Base-by-base conservation (phyloP, 2,113 vertebrate species). In the Dipodomys stephensi region DNA sequence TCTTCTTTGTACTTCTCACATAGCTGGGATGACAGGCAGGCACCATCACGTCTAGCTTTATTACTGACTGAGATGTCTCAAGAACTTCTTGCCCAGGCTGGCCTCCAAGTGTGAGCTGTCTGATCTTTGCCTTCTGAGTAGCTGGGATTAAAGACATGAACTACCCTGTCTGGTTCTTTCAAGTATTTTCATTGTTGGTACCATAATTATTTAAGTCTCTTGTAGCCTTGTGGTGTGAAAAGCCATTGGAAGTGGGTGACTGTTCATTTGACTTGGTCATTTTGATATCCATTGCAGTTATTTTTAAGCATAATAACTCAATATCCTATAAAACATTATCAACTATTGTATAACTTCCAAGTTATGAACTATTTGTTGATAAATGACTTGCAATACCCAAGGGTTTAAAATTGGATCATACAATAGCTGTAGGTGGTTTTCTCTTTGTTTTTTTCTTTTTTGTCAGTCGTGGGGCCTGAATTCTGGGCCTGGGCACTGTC, bases 351-450 rank as follows among this genome's bases (percentile, higher is more conserved):
- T 60, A 90, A 87, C 30, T 91, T 94, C 9, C 74, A 87, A 25
- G 67, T 94, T 83, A 81, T 88, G 82, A 91, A 62, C 69, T 96
- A 35, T 76, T 90, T 86, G 71, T 80, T 91, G 77, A 94, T 74
- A 95, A 91, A 53, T 87, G 93, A 83, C 3, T 71, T 91, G 15
- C 23, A 53, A 72, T 46, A 67, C 76, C 87, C 83, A 49, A 78
- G 20, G 74, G 78, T 46, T 30, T 92, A 84, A 89, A 80, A 72
- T 35, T 92, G 44, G 69, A 65, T 89, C 19, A 62, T 88, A 94
- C 49, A 92, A 28, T 2, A 91, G 13, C 20, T 67, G n/a, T 28
- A 87, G 16, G 2, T 39, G 39, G 39, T 39, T 39, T 39, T 39
- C 39, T 39, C 39, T 39, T 39, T 35, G 2, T 35, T 35, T 39